phyloP scores from a whole-genome alignment of 2,797 vertebrate species.

The Ibycter americanus region DNA sequence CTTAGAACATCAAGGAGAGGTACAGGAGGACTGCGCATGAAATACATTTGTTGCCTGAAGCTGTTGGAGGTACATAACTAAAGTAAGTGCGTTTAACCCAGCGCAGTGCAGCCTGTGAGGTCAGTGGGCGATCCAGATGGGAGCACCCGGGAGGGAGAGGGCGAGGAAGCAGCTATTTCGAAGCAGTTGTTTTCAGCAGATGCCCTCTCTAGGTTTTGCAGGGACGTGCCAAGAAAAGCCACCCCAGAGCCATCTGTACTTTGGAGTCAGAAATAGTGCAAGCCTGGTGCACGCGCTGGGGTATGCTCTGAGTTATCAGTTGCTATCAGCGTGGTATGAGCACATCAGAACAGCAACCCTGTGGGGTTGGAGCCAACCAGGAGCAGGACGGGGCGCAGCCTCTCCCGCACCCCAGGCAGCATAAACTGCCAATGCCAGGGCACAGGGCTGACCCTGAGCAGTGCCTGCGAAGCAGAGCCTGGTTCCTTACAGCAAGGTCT shows the following conservation, averaged over 20 bases:
- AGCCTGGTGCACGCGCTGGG: not conserved
- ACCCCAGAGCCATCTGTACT: conserved; percentile 58
- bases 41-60: conserved; percentile 50
- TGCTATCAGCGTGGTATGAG: not conserved
- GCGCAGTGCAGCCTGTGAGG: not conserved
- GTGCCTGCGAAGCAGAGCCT: not conserved
- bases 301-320: not conserved
- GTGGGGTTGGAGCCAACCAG: not conserved
- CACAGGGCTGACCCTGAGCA: not conserved
- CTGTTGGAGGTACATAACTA: conserved; percentile 12
- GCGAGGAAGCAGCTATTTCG: not conserved
- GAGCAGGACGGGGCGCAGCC: not conserved
- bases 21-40: conserved; percentile 43
- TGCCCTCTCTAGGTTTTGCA: conserved; percentile 23
- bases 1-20: conserved; percentile 75
- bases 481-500: not conserved
- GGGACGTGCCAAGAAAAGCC: conserved; percentile 54
- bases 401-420: not conserved
- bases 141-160: not conserved
- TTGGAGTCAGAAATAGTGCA: not conserved
- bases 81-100: conserved; percentile 12
- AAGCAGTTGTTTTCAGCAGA: conserved; percentile 56
- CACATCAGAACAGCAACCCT: not conserved
- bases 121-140: not conserved
- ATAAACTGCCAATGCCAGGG: accelerated